Conservation (phyloP, 2,888 invertebrate genomes). For the Argyra leucocephala region DNA sequence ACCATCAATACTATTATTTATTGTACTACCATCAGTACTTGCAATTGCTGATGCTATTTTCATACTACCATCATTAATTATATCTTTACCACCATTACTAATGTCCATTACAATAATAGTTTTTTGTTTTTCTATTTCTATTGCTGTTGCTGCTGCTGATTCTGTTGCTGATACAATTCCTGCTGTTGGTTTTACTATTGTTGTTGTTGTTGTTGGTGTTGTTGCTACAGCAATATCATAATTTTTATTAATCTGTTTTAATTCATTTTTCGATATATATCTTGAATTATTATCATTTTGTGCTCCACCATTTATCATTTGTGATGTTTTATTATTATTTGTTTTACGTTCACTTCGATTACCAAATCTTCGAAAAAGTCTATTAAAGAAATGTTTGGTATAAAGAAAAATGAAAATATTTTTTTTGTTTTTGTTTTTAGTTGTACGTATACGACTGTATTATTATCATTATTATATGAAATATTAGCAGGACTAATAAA, state of each 20-base stretch:
- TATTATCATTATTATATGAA: no score
- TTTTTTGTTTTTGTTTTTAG: no score
- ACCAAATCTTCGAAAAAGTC: slow-evolving; percentile 39
- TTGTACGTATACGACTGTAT: no score
- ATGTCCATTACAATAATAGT: not conserved
- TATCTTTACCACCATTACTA: not conserved
- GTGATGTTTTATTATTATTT: slow-evolving; percentile 10
- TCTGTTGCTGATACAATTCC: slow-evolving; percentile 28
- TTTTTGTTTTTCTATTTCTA: not conserved
- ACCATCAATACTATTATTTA: slow-evolving; percentile 14
- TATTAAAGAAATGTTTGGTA: no score
- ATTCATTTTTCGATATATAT: not conserved
- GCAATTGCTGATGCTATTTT: slow-evolving; percentile 15
- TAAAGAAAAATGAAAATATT: no score
- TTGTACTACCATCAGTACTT: not conserved
- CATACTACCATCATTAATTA: slow-evolving; percentile 13
- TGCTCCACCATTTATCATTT: not conserved
- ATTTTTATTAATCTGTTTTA: not conserved
- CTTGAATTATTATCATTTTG: not conserved
- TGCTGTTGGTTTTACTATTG: slow-evolving; percentile 29
- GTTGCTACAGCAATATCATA: no score
- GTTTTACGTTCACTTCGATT: slow-evolving; percentile 33
- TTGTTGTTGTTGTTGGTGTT: not conserved
- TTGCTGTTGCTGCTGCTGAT: not conserved
- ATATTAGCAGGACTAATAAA: no score